phyloP scores from a whole-genome alignment of 1,140 invertebrate genomes.

The Panonychus citri region DNA sequence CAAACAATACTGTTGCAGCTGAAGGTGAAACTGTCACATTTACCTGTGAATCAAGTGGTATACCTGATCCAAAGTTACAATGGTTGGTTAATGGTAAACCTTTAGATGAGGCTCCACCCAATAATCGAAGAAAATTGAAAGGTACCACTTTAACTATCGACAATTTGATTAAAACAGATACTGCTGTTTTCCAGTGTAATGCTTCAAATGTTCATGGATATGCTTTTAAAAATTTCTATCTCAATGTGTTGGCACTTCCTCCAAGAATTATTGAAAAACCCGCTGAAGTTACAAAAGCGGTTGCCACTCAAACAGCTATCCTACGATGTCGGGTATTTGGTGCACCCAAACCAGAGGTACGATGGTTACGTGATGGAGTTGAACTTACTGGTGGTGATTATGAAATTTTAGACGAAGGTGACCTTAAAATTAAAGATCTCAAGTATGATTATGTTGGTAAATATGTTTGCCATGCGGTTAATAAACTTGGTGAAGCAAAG shows the following conservation, averaged over 20 bases:
- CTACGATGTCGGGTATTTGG: slow-evolving; percentile 82
- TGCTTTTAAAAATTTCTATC: slow-evolving; percentile 88
- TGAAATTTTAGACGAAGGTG: slow-evolving; percentile 43
- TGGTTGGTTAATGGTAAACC: slow-evolving; percentile 94
- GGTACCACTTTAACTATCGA: slow-evolving; percentile 51
- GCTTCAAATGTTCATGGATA: slow-evolving; percentile 93
- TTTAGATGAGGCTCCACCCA: slow-evolving; percentile 44
- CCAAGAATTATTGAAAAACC: slow-evolving; percentile 72
- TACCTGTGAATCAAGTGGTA: slow-evolving; percentile 59
- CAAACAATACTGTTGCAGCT: slow-evolving; percentile 59
- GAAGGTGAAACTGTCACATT: slow-evolving; percentile 74
- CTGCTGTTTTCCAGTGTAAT: slow-evolving; percentile 95
- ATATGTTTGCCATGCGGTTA: slow-evolving; percentile 73
- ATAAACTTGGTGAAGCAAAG: slow-evolving; percentile 61
- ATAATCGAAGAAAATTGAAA: slow-evolving; percentile 36
- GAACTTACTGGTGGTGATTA: slow-evolving; percentile 64
- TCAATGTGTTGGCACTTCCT: slow-evolving; percentile 74
- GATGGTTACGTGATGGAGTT: slow-evolving; percentile 60
- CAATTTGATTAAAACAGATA: slow-evolving; percentile 62
- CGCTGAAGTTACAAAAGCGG: slow-evolving; percentile 35
- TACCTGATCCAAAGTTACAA: slow-evolving; percentile 65
- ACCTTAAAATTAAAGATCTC: slow-evolving; percentile 59
- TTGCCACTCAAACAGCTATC: slow-evolving; percentile 52
- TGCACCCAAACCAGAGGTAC: slow-evolving; percentile 76
- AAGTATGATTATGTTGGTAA: slow-evolving; percentile 57